Evolutionary conservation across 2,888 invertebrate genomes (phyloP), one percentile per base, ranked within the genome.

Genomic region (Dasysyrphus albostriatus): DNA sequence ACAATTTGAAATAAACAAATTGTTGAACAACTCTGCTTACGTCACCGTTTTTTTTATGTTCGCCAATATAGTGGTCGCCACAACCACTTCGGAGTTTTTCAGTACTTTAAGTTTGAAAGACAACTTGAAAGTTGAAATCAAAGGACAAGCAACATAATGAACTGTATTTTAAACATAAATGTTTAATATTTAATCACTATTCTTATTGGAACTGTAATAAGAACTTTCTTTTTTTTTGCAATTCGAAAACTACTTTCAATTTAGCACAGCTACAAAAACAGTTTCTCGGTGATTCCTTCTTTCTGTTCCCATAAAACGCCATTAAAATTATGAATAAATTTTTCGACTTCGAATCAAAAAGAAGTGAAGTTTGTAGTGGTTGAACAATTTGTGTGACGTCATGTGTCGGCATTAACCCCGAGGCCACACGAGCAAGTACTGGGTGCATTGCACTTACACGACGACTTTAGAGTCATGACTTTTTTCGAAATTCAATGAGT

Each of bases 11-110:
- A 59, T 67, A 47, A 56, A 78, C 51, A 49, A 59, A 77, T 54
- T 72, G 14, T 61, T 44, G 12, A 42, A 51, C 19, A 44, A 63
- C 39, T 72, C n/a, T 83, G 83, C 69, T 74, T 74, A 70, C 83
- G 83, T 83, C 83, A 83, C 69, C 56, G 39, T 78, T 74, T 67
- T 77, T 73, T 77, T 73, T 63, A 16, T 32, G 56, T 76, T 14
- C 47, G 19, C 56, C 16, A 29, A 61, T 24, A 1, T 29, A 65
- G 32, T 58, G 32, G 32, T 72, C 24, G 47, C 54, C 47, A 29
- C 83, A 83, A 79, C 79, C 79, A 83, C 56, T 79, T 51, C 16
- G 16, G 58, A 32, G 10, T 37, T 58, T 16, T 19, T 58, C 16
- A 34, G 12, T 42, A 12, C 12, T 39, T 39, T n/a, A 9, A 12